Evolutionary conservation across 1,140 invertebrate genomes (phyloP), one percentile per base, ranked within the genome.

Genomic region (Drosophila gunungcola): DNA sequence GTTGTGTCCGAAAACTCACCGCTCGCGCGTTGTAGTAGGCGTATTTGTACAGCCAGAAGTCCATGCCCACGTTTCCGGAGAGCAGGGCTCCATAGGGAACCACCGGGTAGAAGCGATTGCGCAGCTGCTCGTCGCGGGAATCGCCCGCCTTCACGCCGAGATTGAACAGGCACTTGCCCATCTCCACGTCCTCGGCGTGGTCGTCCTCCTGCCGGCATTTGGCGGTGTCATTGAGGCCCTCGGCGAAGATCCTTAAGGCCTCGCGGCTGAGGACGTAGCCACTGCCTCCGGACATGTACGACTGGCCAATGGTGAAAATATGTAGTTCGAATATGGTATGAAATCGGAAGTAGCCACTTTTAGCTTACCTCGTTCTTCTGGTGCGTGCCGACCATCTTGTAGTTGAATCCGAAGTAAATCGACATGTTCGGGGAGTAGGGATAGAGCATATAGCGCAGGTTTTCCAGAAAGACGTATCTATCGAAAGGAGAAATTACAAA

Each of bases 211-310:
- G 52, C 1, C 78, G 72, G 53, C 89, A 91, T 38, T 81, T 81
- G 16, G 46, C 57, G 34, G 62, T 62, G 34, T 88, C 78, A 0
- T 94, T 94, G 21, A 98, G 82, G 0, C 94, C 96, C 56, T 94
- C 94, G 4, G 97, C 95, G 84, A 98, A 97, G 58, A 94, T 93
- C 39, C 94, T 94, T 1, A 98, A 73, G 1, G 96, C 96, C 90
- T 95, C 95, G 42, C 94, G 94, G 83, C 98, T 98, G 39, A 99
- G 93, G 38, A 99, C 97, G 93, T 99, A 99, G 10, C 97, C 97
- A 62, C 96, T 96, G 4, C 97, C 97, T 80, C 97, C 97, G 83
- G 97, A 98, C 97, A 98, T 98, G 91, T 98, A 99, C 0, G 97
- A 97, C 93, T 97, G 13, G 0, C 0, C 5, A 43, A 3, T 10